These are phyloP conservation scores for Plecotus auritus DNA, from an alignment of 2,113 vertebrate species.

Conservation along the genomic window DNA sequence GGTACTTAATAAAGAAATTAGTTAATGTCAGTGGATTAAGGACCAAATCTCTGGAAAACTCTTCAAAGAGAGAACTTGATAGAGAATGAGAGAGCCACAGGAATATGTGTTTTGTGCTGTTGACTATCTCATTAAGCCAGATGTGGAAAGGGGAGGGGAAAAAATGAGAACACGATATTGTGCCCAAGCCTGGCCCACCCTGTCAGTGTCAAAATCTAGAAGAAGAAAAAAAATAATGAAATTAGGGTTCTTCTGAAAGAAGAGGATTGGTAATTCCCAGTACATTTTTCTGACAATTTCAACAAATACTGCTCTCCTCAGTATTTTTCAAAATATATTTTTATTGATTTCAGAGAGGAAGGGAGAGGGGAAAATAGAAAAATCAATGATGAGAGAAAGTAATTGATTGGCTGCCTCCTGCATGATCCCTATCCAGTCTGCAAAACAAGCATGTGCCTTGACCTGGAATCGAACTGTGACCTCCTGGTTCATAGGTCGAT, in stretches of 20 bases:
- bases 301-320: neutral
- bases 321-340: no score
- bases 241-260: neutral
- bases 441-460: no score
- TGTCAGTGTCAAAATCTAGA: neutral
- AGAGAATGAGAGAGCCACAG: neutral
- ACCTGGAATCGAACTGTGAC: no score
- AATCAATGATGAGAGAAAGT: no score
- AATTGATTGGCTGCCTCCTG: no score
- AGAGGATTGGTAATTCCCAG: neutral
- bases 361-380: no score
- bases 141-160: neutral
- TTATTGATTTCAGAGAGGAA: no score
- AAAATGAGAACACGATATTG: neutral
- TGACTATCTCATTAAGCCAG: neutral
- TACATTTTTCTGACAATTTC: constrained; percentile 3
- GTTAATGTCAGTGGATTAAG: neutral
- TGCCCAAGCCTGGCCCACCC: neutral
- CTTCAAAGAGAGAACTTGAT: neutral
- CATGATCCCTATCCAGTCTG: no score
- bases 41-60: neutral
- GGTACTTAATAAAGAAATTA: neutral
- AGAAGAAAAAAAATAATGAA: neutral
- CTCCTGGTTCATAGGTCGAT: no score
- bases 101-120: neutral